phyloP scores from a whole-genome alignment of 2,113 vertebrate genomes.

The Copsychus sechellarum region DNA sequence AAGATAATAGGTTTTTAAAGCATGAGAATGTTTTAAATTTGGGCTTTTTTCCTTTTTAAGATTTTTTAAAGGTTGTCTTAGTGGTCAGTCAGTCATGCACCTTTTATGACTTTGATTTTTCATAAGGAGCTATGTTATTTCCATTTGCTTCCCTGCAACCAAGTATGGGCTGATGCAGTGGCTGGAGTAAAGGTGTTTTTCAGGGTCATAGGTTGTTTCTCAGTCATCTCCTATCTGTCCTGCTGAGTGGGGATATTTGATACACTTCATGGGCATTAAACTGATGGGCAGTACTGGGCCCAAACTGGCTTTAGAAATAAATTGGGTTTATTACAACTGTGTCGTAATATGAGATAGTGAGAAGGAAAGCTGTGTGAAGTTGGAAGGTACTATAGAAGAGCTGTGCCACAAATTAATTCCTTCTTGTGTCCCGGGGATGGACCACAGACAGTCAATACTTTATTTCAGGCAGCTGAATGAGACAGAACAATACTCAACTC shows the following conservation, averaged over 20 bases:
- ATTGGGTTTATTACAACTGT: neutral
- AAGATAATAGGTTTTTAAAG: neutral
- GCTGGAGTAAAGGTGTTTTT: neutral
- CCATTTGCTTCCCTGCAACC: neutral
- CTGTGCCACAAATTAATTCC: neutral
- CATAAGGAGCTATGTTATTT: neutral
- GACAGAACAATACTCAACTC: neutral
- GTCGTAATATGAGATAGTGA: accelerated
- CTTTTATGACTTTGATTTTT: neutral
- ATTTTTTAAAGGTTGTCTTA: neutral
- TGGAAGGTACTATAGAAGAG: neutral
- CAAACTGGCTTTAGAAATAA: neutral
- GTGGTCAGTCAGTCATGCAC: neutral
- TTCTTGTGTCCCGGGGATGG: neutral
- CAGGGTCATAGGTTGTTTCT: neutral
- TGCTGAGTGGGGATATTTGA: neutral
- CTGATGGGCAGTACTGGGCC: neutral
- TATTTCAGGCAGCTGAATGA: neutral
- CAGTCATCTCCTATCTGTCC: neutral
- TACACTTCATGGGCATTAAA: neutral
- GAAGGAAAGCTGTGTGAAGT: neutral
- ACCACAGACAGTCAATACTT: neutral
- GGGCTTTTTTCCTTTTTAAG: neutral
- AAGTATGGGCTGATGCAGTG: neutral
- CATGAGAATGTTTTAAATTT: neutral